Evolutionary conservation across 2,888 invertebrate species (phyloP), one percentile per base, ranked within the genome.

Genomic region (Megastigmus dorsalis): DNA sequence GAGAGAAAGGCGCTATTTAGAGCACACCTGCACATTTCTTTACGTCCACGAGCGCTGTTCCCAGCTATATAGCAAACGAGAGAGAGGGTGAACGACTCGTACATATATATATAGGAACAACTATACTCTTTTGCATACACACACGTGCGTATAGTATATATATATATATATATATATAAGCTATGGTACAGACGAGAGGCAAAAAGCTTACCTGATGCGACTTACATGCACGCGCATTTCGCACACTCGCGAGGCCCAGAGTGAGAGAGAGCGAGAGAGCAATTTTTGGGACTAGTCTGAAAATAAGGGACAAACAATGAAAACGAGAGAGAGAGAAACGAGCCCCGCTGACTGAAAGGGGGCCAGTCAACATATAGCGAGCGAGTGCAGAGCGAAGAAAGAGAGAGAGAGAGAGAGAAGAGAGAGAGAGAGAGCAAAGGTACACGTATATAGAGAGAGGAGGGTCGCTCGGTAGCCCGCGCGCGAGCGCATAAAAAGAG

Each of bases 281-380:
- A 62, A 59, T 78, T 79, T 77, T 72, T 62, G 59, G 79, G 81
- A 82, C 79, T 79, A 82, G 82, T 79, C 78, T 79, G 79, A 82
- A 85, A 85, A 84, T 84, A 82, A 84, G 81, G 80, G 78, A 79
- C 81, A 82, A 83, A 85, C 85, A 85, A 86, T 84, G 75, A 79
- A 50, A 5, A 45, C n/a, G n/a, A n/a, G n/a, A n/a, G n/a, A n/a
- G n/a, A n/a, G n/a, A n/a, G n/a, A n/a, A 45, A 43, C 45, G 79
- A 78, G 79, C 77, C 77, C 78, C 78, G 74, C 77, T 79, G 77
- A 69, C 74, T 79, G 80, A 68, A 78, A 80, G 81, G 80, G 79
- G 74, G 52, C 65, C 65, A 43, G 36, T 38, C 6, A 18, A 45
- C n/a, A n/a, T 63, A 36, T 23, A 76, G 77, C 77, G 78, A 79